phyloP scores from a whole-genome alignment of 64 coral and sea anemone species.

The Pocillopora damicornis region DNA sequence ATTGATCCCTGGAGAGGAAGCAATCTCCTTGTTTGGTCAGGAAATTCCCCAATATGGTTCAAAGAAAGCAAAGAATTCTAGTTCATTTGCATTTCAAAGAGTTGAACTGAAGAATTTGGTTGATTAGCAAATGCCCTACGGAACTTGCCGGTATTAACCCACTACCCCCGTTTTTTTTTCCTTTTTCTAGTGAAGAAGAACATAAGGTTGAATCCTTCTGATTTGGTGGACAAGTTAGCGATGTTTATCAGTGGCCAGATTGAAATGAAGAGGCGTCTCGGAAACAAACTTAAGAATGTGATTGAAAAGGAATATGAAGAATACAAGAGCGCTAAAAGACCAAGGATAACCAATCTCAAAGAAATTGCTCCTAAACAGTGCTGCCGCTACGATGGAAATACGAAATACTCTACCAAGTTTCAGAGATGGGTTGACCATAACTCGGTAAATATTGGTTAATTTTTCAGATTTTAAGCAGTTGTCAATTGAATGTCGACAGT shows the following conservation, averaged over 20 bases:
- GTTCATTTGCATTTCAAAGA: no score
- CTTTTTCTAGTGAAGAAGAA: conserved; percentile 51
- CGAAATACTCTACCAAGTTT: conserved; percentile 62
- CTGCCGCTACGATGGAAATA: conserved; percentile 64
- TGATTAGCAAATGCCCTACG: no score
- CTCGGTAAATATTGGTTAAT: conserved; percentile 33
- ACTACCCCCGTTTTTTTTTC: neutral
- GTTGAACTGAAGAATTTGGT: no score
- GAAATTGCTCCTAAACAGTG: conserved; percentile 66
- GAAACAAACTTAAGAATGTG: conserved; percentile 57
- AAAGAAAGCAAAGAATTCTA: no score
- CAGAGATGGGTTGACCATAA: conserved; percentile 72
- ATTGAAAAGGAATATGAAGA: conserved; percentile 65
- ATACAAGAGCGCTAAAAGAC: neutral
- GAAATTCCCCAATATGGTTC: no score
- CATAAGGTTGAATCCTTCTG: conserved; percentile 60
- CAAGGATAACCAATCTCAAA: conserved; percentile 50
- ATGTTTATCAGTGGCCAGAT: conserved; percentile 73
- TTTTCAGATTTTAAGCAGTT: neutral
- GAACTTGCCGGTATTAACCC: no score
- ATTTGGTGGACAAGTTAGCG: conserved; percentile 57
- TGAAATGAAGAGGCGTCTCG: conserved; percentile 66
- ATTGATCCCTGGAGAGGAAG: no score
- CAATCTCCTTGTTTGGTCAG: no score
- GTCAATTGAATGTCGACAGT: neutral